Evolutionary conservation across 2,113 vertebrate species (phyloP), one percentile per base, ranked within the genome.

Genomic region (Macrotus californicus): DNA sequence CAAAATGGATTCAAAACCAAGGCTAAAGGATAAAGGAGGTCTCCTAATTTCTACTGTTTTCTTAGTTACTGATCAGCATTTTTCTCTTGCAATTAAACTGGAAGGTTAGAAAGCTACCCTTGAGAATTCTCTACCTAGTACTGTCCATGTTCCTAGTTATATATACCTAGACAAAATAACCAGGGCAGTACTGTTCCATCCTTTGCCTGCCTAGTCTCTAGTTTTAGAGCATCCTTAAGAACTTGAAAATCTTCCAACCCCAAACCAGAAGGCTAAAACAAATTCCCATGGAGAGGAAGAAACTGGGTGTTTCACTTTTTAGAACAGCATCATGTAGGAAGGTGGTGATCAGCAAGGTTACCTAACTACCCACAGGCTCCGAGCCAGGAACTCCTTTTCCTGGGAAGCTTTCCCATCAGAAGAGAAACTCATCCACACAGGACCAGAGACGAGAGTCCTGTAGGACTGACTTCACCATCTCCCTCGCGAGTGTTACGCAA

Each of bases 121-220:
- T 34, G 4, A 77, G 54, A 50, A 88, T 87, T 56, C 29, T 21
- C 64, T 67, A 29, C 66, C 41, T 88, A 54, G 41, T 88, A 91
- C 77, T 87, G 87, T n/a, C n/a, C 54, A 52, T 9, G 19, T 61
- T 91, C 94, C 88, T 90, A 67, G 14, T 80, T 89, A 64, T 21
- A 95, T 89, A 64, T 21, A 95, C 14, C 64, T 79, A 82, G 36
- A 93, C 12, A 95, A 95, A 84, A 91, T 24, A 29, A 48, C 7
- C 52, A 82, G 13, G 13, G 36, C 43, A 95, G n/a, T 92, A 54
- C 26, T 54, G 2, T 77, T 64, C 31, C 3, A 66, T 66, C 59
- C 29, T 72, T 36, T 29, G 13, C 24, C 19, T 82, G 34, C n/a
- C 61, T 77, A 41, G 31, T 56, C 31, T 89, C 39, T 90, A 75